phyloP scores from a whole-genome alignment of 1,140 invertebrate species.

The Dendrolimus kikuchii region DNA sequence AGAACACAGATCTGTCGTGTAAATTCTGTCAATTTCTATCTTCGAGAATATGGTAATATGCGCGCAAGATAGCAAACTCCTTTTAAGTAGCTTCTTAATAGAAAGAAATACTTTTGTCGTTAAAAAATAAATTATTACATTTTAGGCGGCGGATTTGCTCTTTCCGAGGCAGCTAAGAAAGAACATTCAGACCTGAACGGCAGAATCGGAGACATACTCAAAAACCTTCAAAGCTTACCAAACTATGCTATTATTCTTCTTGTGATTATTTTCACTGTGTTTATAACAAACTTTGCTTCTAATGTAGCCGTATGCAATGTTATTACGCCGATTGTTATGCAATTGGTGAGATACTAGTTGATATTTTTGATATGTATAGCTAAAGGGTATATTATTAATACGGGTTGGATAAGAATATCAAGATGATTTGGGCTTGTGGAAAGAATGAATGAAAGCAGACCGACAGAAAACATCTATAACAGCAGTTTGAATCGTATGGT shows the following conservation, averaged over 20 bases:
- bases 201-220: conserved; percentile 77
- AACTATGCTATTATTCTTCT: conserved; percentile 71
- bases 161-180: conserved; percentile 81
- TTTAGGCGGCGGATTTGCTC: conserved; percentile 85
- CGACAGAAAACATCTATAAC: too few species aligned
- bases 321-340: conserved; percentile 82
- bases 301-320: conserved; percentile 89
- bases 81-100: too few species aligned
- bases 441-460: too few species aligned
- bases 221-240: conserved; percentile 66
- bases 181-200: conserved; percentile 78
- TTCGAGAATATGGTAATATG: too few species aligned
- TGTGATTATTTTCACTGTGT: conserved; percentile 47
- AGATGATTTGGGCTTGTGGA: too few species aligned
- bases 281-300: conserved; percentile 84
- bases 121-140: neutral
- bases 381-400: too few species aligned
- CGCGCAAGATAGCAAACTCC: neutral
- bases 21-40: too few species aligned
- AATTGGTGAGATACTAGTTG: conserved; percentile 74
- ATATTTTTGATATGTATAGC: neutral
- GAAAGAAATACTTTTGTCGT: too few species aligned
- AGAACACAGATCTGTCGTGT: too few species aligned
- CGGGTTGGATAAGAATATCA: too few species aligned
- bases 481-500: too few species aligned